phyloP scores from a whole-genome alignment of 2,888 invertebrate species.

The Synergus laeviventris region DNA sequence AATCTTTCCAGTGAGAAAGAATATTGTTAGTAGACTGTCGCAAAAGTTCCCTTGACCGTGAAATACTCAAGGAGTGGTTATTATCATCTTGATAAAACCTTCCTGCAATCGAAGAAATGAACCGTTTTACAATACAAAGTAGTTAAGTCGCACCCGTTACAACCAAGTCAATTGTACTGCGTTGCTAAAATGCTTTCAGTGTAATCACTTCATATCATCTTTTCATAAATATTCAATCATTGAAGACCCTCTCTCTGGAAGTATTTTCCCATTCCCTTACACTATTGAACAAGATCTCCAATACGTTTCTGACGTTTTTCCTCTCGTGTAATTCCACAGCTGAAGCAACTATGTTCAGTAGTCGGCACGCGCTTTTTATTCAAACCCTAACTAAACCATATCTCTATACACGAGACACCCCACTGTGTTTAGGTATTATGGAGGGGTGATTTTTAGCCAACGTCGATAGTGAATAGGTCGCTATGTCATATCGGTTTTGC shows the following conservation, averaged over 20 bases:
- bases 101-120: not conserved
- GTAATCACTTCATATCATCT: not conserved
- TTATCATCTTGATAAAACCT: conserved; percentile 30
- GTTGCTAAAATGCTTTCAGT: not conserved
- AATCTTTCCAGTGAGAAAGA: conserved; percentile 15
- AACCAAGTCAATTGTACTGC: not conserved
- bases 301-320: conserved; percentile 47
- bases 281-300: conserved; percentile 18
- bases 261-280: conserved; percentile 5
- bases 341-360: conserved; percentile 47
- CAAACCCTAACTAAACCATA: conserved; percentile 55
- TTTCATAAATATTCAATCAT: not conserved
- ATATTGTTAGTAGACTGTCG: not conserved
- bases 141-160: not conserved
- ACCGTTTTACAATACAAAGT: not conserved
- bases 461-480: conserved; percentile 55
- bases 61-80: conserved; percentile 28
- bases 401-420: conserved; percentile 52
- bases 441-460: conserved; percentile 56
- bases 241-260: not conserved
- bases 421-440: conserved; percentile 46
- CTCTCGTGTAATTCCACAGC: conserved; percentile 47
- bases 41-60: conserved; percentile 9
- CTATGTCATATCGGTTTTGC: conserved; percentile 49
- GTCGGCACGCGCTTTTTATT: conserved; percentile 58